Base-by-base conservation (phyloP, 2,888 invertebrate genomes). In the Molanna angustata region DNA sequence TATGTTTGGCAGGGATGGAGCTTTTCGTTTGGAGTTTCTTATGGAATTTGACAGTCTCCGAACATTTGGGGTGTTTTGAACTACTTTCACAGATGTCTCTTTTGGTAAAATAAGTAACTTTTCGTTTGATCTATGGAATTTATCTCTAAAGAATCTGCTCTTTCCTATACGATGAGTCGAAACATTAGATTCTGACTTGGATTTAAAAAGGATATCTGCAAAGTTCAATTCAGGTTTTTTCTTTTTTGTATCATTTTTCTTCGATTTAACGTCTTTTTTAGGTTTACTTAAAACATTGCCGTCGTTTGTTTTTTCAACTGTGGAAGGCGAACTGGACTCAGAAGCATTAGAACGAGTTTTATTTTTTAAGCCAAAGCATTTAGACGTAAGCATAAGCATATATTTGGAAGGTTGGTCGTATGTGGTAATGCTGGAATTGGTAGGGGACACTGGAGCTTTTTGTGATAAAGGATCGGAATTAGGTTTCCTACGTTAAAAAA, bases 361-460 rank as follows among this genome's bases (percentile, higher is more conserved):
- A 54, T 74, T 68, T 67, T 73, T 76, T 18, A 76, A 66, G 11
- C 77, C 74, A 67, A 76, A 73, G 73, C 73, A 75, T 67, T 75
- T 76, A 27, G 76, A 74, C 69, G 77, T 76, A 70, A 77, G 72
- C 72, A 73, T 74, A 53, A 51, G 54, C 56, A 55, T 51, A 20
- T 47, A 50, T 13, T 19, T 44, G 33, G 43, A 47, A 21, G 55
- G 50, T 20, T 6, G 42, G 6, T n/a, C n/a, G n/a, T n/a, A n/a
- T n/a, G n/a, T n/a, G 11, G 37, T 3, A 37, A 17, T 16, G 4
- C 4, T 16, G 17, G 37, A 13, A 4, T 37, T 37, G 17, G 37
- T 17, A 17, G 37, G 37, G n/a, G n/a, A n/a, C n/a, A n/a, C n/a
- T n/a, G n/a, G n/a, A n/a, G n/a, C n/a, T n/a, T n/a, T n/a, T n/a